Percentiles rank a stretch among this genome's conserved stretches.
phyloP scores from a whole-genome alignment of 2,113 vertebrate genomes.

The Colinus virginianus region DNA sequence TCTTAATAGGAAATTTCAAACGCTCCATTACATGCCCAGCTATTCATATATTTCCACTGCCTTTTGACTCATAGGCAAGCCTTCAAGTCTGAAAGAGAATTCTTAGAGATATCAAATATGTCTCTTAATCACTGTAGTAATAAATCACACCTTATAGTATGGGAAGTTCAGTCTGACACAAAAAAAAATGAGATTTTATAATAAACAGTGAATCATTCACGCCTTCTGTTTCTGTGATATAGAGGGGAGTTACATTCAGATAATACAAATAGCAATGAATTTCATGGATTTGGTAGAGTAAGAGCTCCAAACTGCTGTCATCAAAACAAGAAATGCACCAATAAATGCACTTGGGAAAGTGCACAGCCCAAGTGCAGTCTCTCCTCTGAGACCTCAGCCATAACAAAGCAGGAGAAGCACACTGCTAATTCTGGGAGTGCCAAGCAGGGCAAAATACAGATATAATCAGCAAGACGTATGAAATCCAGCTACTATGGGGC shows the following conservation, averaged over 20 bases:
- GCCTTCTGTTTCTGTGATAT: not conserved
- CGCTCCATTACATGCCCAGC: conserved; percentile 16
- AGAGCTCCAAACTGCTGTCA: not conserved
- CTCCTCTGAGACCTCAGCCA: not conserved
- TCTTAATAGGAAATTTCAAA: conserved; percentile 30
- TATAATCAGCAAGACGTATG: not conserved
- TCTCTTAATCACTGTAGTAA: conserved; percentile 27
- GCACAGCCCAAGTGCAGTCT: not conserved
- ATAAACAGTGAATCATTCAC: not conserved
- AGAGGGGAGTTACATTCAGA: not conserved
- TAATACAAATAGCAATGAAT: not conserved
- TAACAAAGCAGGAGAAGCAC: not conserved
- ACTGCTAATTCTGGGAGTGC: not conserved
- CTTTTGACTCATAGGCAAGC: not conserved
- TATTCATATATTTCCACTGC: conserved; percentile 20
- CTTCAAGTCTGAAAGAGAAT: not conserved
- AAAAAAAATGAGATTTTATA: not conserved
- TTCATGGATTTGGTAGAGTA: not conserved
- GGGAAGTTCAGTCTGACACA: not conserved
- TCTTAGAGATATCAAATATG: conserved; percentile 15
- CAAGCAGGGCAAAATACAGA: not conserved
- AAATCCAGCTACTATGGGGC: not conserved
- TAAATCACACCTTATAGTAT: not conserved
- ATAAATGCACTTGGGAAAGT: not conserved
- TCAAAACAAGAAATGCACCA: not conserved